Base-by-base conservation (phyloP, 37 sponge, comb jelly and placozoan genomes). In the Halisarca cf. caerulea region DNA sequence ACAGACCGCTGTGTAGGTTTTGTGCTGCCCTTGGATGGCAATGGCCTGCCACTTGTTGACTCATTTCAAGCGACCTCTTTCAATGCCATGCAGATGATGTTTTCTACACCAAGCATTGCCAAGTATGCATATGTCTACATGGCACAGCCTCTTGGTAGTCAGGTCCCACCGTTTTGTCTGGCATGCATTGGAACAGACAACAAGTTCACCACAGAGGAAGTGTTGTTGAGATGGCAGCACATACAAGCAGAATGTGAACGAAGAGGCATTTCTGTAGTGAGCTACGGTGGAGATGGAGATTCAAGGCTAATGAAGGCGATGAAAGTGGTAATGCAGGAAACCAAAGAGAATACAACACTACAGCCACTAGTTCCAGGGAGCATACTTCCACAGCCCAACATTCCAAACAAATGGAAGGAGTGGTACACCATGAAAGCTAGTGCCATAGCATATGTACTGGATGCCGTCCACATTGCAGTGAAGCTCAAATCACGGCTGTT, bases 41-140 rank as follows among this genome's bases (percentile, higher is more conserved):
- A 68, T 2, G 73, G 75, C 23, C 45, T 84, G 54, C 84, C 84
- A 20, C 37, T 84, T 9, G 11, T 20, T 25, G 73, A 70, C 28
- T 15, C 58, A 5, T 84, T 84, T 47, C 18, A 21, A 34, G 84
- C 73, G 11, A 39, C n/a, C 3, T 53, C 84, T 15, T 84, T 84
- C 45, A 38, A 53, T n/a, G 58, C 51, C 23, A 84, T 84, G 57
- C 20, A 36, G 45, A 75, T 47, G 55, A n/a, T 27, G 11, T 55
- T 55, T 55, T 17, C 11, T 11, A 35, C 54, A 72, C 17, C 27
- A 9, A 3, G 5, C 14, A 1, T 71, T 3, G 53, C 84, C 59
- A 84, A 84, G 71, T 84, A 72, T 70, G 84, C 84, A 33, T 71
- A 35, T 84, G 54, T 84, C 11, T 84, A 84, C 74, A 84, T 84